phyloP scores from a whole-genome alignment of 2,888 invertebrate genomes.

The Chymomyza procnemis region DNA sequence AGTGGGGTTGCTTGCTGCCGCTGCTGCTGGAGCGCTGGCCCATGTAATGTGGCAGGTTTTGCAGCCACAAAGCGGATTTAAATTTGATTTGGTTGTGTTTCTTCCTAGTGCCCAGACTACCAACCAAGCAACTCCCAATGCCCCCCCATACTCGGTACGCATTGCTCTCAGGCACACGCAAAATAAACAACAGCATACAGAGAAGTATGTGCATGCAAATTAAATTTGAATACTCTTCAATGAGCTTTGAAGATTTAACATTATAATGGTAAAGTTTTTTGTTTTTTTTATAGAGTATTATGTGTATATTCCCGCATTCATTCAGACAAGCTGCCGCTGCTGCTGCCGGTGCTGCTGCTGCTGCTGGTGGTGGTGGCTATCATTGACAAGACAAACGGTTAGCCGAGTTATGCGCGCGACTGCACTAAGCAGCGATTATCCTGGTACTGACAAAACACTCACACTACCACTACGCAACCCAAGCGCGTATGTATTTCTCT shows the following conservation, averaged over 20 bases:
- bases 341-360: too few species aligned
- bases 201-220: conserved; percentile 67
- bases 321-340: neutral
- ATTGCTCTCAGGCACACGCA: neutral
- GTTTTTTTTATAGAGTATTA: neutral
- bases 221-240: conserved; percentile 72
- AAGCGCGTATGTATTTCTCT: neutral
- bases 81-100: conserved; percentile 54
- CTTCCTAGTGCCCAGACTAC: neutral
- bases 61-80: conserved; percentile 57
- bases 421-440: conserved; percentile 73
- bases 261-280: neutral
- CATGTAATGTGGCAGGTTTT: conserved; percentile 7
- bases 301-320: neutral
- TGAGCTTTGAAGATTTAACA: conserved; percentile 44
- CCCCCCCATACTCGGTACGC: neutral
- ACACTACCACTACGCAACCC: neutral
- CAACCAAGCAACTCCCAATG: neutral
- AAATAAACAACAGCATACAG: neutral
- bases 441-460: conserved; percentile 32
- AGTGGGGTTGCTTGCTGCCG: neutral
- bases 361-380: neutral
- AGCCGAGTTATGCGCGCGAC: conserved; percentile 54
- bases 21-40: neutral
- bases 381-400: conserved; percentile 7